Evolutionary conservation across 2,888 invertebrate genomes (phyloP).

Genomic region (Drosophila stalkeri): DNA sequence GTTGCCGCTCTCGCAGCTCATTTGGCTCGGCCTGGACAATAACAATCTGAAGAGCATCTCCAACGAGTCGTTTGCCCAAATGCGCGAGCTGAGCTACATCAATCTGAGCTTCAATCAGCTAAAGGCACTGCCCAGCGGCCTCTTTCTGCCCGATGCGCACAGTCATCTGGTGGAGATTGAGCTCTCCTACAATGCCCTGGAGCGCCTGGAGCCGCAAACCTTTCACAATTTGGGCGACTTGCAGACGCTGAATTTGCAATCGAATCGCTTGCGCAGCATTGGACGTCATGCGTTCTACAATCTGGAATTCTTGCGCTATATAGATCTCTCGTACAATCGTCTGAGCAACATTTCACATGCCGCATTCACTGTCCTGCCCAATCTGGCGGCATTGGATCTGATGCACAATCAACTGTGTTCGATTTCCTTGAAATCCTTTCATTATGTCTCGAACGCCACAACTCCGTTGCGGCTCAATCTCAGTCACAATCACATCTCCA

Average conservation of each 20-base stretch:
- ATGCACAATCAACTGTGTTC: conserved; percentile 91
- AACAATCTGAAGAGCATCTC: conserved; percentile 92
- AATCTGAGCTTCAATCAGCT: conserved; percentile 95
- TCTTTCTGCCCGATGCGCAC: conserved; percentile 90
- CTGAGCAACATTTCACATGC: conserved; percentile 90
- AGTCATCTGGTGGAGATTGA: conserved; percentile 91
- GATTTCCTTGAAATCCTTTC: conserved; percentile 89
- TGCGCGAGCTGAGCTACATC: conserved; percentile 91
- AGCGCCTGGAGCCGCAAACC: conserved; percentile 88
- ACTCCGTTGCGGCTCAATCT: conserved; percentile 91
- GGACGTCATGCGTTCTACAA: conserved; percentile 91
- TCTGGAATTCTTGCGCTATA: conserved; percentile 91
- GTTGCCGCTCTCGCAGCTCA: conserved; percentile 90
- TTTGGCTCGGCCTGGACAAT: conserved; percentile 94
- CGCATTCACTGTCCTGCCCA: conserved; percentile 91
- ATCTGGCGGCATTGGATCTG: conserved; percentile 91
- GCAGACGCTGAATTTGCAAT: conserved; percentile 91
- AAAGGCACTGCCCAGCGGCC: conserved; percentile 88
- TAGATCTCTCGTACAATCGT: conserved; percentile 93
- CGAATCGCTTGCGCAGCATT: conserved; percentile 90
- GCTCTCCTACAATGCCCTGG: conserved; percentile 92
- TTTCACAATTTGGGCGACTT: conserved; percentile 91
- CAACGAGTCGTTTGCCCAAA: conserved; percentile 89
- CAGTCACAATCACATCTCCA: conserved; percentile 88
- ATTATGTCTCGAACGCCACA: conserved; percentile 89